Percentiles rank a stretch among this genome's conserved stretches.
Evolutionary conservation across 2,797 vertebrate species (phyloP).

Genomic region (Alca torda): DNA sequence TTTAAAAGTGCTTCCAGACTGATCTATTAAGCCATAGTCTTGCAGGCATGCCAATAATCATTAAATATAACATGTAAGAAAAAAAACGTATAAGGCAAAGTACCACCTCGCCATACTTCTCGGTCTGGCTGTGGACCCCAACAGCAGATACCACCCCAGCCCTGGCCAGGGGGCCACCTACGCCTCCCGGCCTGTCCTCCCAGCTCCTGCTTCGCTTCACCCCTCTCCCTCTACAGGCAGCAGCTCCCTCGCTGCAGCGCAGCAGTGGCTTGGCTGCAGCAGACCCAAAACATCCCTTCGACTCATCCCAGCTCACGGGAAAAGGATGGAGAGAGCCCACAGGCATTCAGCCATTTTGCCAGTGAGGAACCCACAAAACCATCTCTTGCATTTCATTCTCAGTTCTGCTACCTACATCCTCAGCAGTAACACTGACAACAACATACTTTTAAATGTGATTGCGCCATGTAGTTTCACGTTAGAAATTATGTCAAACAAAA

Average conservation of each 20-base stretch:
- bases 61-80: background rate
- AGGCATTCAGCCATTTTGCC: background rate
- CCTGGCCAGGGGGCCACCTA: background rate
- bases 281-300: background rate
- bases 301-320: rapidly evolving
- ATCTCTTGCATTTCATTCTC: background rate
- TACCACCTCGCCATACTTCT: background rate
- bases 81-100: background rate
- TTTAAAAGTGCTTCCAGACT: background rate
- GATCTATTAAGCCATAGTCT: background rate
- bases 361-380: background rate
- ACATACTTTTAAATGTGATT: background rate
- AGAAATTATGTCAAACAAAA: background rate
- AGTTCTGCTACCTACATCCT: background rate
- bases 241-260: rapidly evolving
- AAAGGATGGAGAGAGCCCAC: background rate
- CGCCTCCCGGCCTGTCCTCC: background rate
- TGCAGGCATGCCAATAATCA: background rate
- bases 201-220: background rate
- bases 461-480: background rate
- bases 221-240: rapidly evolving
- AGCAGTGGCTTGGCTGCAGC: background rate
- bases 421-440: background rate
- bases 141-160: background rate
- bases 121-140: background rate